Percentiles rank a stretch among this genome's conserved stretches.
phyloP scores from a whole-genome alignment of 2,797 vertebrate genomes.

The Rousettus madagascariensis region DNA sequence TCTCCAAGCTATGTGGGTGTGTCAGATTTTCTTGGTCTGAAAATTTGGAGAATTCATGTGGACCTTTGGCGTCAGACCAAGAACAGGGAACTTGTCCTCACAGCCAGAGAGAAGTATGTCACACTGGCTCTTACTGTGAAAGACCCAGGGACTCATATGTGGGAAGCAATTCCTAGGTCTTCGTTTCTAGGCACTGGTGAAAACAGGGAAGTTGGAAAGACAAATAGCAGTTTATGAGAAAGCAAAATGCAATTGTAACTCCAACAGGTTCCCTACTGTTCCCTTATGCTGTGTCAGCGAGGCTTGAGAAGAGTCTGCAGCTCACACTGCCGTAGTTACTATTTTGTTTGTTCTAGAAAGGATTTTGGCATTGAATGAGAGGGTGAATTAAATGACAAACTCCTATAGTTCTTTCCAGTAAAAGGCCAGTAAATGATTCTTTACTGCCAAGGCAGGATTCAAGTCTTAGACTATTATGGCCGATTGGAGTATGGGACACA shows the following conservation, averaged over 20 bases:
- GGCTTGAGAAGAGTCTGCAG: not conserved
- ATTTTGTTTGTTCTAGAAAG: not conserved
- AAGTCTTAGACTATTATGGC: not conserved
- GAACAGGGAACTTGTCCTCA: not conserved
- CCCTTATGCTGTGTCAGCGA: accelerated
- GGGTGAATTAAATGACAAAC: not conserved
- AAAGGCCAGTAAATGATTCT: not conserved
- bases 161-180: not conserved
- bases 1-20: not conserved
- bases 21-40: not conserved
- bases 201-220: not conserved
- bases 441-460: not conserved
- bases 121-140: not conserved
- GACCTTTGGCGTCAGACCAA: not conserved
- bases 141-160: not conserved
- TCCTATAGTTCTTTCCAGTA: not conserved
- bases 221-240: not conserved
- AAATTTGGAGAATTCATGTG: not conserved
- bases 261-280: not conserved
- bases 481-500: not conserved
- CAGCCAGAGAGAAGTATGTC: not conserved
- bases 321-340: accelerated
- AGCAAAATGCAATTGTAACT: not conserved
- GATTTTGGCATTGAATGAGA: not conserved
- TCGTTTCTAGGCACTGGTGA: not conserved